Conservation (phyloP, 2,113 vertebrate genomes). For the Emydocephalus ijimae region DNA sequence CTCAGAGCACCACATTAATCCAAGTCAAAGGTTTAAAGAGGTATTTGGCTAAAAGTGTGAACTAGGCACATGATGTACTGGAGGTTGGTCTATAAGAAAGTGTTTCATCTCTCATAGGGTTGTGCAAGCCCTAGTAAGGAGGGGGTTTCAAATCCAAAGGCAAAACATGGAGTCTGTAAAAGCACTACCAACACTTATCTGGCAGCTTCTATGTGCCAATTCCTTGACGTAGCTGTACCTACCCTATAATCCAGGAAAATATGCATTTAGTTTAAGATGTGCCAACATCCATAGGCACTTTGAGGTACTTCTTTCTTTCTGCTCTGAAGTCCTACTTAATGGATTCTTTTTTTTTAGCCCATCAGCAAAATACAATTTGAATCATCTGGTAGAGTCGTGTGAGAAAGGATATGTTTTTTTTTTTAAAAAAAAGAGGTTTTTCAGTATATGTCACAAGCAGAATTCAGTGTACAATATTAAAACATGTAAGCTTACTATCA, state of each 20-base stretch:
- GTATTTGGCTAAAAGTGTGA: conserved; percentile 13
- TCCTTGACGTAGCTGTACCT: too few species aligned
- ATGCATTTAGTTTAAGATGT: not conserved
- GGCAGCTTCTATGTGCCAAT: too few species aligned
- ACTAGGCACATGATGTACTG: conserved; percentile 23
- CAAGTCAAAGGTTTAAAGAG: not conserved
- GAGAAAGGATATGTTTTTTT: conserved; percentile 30
- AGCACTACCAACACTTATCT: too few species aligned
- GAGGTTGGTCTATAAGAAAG: conserved; percentile 34
- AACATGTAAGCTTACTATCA: conserved; percentile 16
- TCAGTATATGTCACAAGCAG: conserved; percentile 62
- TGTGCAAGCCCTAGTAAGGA: not conserved
- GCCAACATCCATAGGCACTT: not conserved
- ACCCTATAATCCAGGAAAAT: not conserved
- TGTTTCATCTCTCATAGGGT: conserved; percentile 42
- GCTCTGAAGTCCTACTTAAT: not conserved
- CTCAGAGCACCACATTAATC: not conserved
- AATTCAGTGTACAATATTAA: conserved; percentile 52
- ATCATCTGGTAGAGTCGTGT: conserved; percentile 34
- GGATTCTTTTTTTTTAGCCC: conserved; percentile 25
- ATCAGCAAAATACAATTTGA: conserved; percentile 45
- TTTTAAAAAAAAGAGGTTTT: conserved; percentile 18
- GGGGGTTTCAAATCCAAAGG: not conserved
- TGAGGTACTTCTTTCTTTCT: not conserved
- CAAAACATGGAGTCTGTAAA: not conserved